Conservation (phyloP, 2,888 invertebrate species). For the Patella pellucida region DNA sequence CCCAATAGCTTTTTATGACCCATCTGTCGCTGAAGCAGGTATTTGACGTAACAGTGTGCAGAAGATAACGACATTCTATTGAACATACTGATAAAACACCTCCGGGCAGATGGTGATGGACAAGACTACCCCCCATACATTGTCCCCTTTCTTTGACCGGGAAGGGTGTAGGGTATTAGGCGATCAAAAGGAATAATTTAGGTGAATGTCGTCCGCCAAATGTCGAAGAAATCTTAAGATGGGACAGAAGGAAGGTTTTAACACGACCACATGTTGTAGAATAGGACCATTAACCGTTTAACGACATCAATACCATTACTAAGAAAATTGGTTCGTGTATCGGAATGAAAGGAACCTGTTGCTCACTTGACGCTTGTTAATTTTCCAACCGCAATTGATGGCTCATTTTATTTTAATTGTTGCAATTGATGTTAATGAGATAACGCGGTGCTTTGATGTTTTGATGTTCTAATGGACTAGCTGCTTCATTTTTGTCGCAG, state of each 20-base stretch:
- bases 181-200: background rate
- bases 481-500: too few species aligned
- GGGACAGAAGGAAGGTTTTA: background rate
- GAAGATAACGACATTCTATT: conserved; percentile 4
- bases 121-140: background rate
- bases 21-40: conserved; percentile 4
- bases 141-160: background rate
- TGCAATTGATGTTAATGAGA: background rate
- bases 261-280: background rate
- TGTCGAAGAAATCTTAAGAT: conserved; percentile 4
- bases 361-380: background rate
- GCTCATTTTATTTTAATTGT: background rate
- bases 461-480: too few species aligned
- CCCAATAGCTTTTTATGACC: background rate
- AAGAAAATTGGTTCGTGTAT: background rate
- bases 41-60: background rate
- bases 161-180: background rate
- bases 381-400: background rate
- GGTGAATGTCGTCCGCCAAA: background rate
- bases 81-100: background rate
- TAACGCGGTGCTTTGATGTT: too few species aligned
- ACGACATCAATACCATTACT: background rate
- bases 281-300: background rate
- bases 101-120: background rate
- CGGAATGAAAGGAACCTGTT: background rate